Conservation (phyloP, 2,797 vertebrate species). For the Borostomias antarcticus region DNA sequence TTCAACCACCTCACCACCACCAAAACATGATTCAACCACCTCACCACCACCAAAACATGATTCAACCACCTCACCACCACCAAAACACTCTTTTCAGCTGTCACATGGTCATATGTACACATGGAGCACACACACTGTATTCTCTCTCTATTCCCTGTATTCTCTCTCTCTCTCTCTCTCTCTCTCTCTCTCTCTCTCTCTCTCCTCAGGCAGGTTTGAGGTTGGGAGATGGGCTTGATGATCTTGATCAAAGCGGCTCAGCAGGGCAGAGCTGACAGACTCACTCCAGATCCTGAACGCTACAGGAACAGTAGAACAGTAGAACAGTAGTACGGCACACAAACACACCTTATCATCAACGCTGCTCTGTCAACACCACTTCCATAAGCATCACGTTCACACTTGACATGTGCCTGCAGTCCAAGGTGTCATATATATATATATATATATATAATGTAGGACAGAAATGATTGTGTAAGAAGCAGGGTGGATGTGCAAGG, state of each 20-base stretch:
- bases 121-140: neutral
- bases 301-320: constrained; percentile 38
- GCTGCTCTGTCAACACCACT: constrained; percentile 75
- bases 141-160: neutral
- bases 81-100: neutral
- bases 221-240: constrained; percentile 69
- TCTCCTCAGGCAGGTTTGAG: constrained; percentile 70
- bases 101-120: neutral
- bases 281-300: constrained; percentile 23
- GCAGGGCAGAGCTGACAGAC: constrained; percentile 55
- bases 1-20: too few species aligned
- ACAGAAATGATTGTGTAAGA: neutral
- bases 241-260: constrained; percentile 78
- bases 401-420: constrained; percentile 54
- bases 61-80: neutral
- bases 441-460: constrained; percentile 40
- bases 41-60: neutral
- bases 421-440: constrained; percentile 48
- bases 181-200: neutral
- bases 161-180: neutral
- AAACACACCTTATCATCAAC: constrained; percentile 73
- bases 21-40: neutral
- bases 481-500: neutral
- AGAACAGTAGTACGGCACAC: too few species aligned
- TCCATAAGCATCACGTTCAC: constrained; percentile 79